These are phyloP conservation scores for Carollia perspicillata DNA, from an alignment of 2,113 vertebrate species.

Conservation along the genomic window DNA sequence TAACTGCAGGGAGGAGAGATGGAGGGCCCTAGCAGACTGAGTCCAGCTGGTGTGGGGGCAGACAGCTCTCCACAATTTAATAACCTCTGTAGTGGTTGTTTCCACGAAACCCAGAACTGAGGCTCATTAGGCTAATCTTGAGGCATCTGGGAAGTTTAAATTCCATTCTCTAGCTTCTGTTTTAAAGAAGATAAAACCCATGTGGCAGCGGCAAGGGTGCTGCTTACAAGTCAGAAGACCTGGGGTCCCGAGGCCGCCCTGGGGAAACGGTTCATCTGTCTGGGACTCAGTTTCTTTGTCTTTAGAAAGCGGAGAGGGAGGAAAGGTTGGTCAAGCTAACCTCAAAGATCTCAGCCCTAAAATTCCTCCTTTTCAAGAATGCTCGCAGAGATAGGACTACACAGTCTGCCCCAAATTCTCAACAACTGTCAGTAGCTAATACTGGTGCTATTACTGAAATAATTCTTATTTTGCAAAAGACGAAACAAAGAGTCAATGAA, in stretches of 20 bases:
- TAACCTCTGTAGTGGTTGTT: neutral
- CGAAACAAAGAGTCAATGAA: neutral
- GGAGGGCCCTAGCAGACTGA: no score
- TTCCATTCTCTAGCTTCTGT: neutral
- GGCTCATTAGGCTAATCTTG: neutral
- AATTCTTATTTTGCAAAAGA: neutral
- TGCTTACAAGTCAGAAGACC: neutral
- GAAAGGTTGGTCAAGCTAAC: neutral
- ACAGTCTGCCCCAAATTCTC: neutral
- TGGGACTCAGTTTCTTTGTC: neutral
- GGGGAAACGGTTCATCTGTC: neutral
- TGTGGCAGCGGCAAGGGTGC: neutral
- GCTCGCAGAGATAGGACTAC: neutral
- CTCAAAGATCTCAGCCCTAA: neutral
- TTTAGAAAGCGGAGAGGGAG: neutral
- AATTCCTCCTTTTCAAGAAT: neutral
- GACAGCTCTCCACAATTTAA: accelerated
- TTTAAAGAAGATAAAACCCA: neutral
- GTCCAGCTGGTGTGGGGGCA: accelerated
- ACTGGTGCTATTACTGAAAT: neutral
- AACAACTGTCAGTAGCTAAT: neutral
- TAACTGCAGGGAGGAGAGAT: neutral
- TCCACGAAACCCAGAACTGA: neutral
- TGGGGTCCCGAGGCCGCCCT: neutral
- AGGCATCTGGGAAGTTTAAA: neutral